phyloP scores from a whole-genome alignment of 2,888 invertebrate species.

The Oxytorus armatus region DNA sequence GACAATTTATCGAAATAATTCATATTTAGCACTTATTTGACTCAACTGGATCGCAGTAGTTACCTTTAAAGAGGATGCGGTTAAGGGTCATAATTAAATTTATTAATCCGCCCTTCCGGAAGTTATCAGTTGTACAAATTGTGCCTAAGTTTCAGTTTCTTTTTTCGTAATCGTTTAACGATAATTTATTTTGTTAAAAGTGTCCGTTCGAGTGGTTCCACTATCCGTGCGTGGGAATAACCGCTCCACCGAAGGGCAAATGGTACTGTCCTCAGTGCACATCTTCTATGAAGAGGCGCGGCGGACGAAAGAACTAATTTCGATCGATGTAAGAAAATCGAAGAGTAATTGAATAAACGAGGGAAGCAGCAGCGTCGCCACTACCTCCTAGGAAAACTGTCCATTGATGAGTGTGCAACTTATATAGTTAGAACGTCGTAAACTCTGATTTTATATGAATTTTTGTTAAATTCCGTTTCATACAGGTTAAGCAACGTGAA shows the following conservation, averaged over 20 bases:
- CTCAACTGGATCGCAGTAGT: too few species aligned
- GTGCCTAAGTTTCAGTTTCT: too few species aligned
- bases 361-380: constrained; percentile 72
- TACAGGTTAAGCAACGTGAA: constrained; percentile 62
- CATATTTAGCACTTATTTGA: too few species aligned
- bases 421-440: constrained; percentile 75
- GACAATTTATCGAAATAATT: too few species aligned
- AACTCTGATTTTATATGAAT: constrained; percentile 78
- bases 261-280: constrained; percentile 99
- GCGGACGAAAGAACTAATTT: constrained; percentile 91
- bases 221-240: constrained; percentile 98
- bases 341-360: constrained; percentile 63
- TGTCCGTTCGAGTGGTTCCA: constrained; percentile 99
- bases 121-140: too few species aligned
- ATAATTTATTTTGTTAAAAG: constrained; percentile 84
- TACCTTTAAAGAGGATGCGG: too few species aligned
- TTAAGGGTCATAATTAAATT: too few species aligned
- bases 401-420: constrained; percentile 77
- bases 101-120: too few species aligned
- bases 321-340: constrained; percentile 72
- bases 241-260: constrained; percentile 98
- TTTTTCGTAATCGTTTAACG: constrained; percentile 16
- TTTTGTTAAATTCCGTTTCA: constrained; percentile 76
- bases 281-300: constrained; percentile 93
- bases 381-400: constrained; percentile 81